Percentiles rank a stretch among this genome's conserved stretches.
Conservation (phyloP, 1,140 invertebrate species). For the Cyphomyrmex costatus region DNA sequence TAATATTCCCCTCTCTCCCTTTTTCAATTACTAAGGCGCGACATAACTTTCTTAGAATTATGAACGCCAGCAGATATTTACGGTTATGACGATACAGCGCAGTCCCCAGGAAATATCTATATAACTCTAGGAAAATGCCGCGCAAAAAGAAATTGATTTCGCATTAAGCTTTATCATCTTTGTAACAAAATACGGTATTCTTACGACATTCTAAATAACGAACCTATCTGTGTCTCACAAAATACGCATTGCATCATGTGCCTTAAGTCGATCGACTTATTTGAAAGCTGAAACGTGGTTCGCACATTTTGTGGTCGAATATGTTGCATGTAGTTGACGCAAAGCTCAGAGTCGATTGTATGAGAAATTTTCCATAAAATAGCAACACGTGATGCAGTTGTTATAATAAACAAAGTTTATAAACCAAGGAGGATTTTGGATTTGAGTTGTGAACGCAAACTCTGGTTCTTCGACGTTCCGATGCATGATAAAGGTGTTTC, state of each 20-base stretch:
- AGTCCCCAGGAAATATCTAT: background rate
- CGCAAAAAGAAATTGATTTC: slow-evolving; percentile 51
- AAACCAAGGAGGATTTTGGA: slow-evolving; percentile 12
- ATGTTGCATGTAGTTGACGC: slow-evolving; percentile 20
- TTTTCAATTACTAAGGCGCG: slow-evolving; percentile 46
- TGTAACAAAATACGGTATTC: background rate
- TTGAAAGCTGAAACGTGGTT: slow-evolving; percentile 8
- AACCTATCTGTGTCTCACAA: background rate
- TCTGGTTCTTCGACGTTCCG: slow-evolving; percentile 1
- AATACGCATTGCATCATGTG: background rate
- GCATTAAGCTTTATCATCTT: slow-evolving; percentile 7
- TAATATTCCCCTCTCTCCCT: slow-evolving; percentile 43
- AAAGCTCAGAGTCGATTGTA: slow-evolving; percentile 40
- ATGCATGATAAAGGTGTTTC: background rate
- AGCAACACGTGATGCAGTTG: slow-evolving; percentile 20
- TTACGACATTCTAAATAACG: background rate
- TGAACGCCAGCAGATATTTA: slow-evolving; percentile 57
- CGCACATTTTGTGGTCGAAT: slow-evolving; percentile 24
- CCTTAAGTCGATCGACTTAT: slow-evolving; percentile 41
- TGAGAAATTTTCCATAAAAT: slow-evolving; percentile 30
- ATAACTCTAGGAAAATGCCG: background rate
- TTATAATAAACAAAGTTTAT: slow-evolving; percentile 35
- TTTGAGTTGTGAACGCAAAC: slow-evolving; percentile 25
- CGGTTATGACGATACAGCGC: slow-evolving; percentile 51
- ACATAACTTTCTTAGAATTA: slow-evolving; percentile 59